Percentiles rank a stretch among this genome's conserved stretches.
Conservation (phyloP, 2,113 vertebrate species). For the Typhlomys cinereus region DNA sequence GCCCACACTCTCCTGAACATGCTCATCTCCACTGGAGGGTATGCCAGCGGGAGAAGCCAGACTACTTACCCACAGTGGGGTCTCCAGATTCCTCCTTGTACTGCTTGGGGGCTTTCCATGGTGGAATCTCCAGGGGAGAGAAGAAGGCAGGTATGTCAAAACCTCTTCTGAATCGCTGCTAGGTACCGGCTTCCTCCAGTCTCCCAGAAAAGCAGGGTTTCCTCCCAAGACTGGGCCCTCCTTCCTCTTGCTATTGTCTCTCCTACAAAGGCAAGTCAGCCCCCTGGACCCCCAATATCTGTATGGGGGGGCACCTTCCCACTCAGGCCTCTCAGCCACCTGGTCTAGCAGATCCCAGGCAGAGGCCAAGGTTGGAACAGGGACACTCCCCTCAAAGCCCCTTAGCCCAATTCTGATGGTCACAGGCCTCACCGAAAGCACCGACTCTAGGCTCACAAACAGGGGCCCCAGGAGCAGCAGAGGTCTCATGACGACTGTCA, state of each 20-base stretch:
- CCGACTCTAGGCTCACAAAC: slow-evolving; percentile 42
- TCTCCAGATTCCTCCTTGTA: neutral
- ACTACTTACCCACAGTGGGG: slow-evolving; percentile 62
- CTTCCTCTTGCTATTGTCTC: neutral
- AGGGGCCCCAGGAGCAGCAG: slow-evolving; percentile 65
- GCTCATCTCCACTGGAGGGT: neutral
- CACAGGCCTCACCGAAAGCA: slow-evolving; percentile 62
- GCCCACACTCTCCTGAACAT: too few relatives aligned
- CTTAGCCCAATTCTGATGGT: neutral
- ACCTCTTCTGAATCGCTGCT: neutral
- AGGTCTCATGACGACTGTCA: slow-evolving; percentile 60
- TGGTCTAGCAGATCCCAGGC: neutral
- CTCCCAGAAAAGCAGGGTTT: neutral
- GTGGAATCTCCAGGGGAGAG: slow-evolving; percentile 15
- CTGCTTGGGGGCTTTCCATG: slow-evolving; percentile 39
- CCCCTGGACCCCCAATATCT: neutral
- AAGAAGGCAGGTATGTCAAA: neutral
- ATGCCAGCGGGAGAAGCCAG: neutral
- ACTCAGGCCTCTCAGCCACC: neutral
- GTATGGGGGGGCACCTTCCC: neutral
- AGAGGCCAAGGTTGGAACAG: neutral
- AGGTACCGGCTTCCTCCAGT: neutral
- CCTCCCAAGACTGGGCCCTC: neutral
- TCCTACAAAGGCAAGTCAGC: neutral
- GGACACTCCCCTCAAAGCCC: neutral